Conservation (phyloP, 2,113 vertebrate genomes). For the Nymphicus hollandicus region DNA sequence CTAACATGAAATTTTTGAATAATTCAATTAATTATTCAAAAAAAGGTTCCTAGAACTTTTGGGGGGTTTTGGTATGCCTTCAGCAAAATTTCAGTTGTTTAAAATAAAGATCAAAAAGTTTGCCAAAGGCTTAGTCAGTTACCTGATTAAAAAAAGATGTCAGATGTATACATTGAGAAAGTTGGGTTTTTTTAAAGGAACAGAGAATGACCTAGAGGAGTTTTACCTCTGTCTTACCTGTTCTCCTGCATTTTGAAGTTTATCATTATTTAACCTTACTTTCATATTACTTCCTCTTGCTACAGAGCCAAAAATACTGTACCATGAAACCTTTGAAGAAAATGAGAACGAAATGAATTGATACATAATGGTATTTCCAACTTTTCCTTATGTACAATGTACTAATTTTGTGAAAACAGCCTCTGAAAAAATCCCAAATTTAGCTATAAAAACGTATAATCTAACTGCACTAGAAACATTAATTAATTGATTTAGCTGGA, state of each 20-base stretch:
- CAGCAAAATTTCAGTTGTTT: background rate
- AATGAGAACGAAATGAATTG: background rate
- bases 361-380: background rate
- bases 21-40: background rate
- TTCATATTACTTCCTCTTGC: slow-evolving; percentile 79
- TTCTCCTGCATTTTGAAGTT: slow-evolving; percentile 84
- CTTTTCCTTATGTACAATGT: background rate
- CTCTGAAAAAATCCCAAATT: background rate
- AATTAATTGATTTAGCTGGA: background rate
- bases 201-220: background rate
- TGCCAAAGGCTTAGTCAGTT: background rate
- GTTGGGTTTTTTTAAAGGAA: background rate
- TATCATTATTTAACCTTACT: slow-evolving; percentile 84
- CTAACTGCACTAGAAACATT: background rate
- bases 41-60: background rate
- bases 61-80: background rate
- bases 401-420: background rate
- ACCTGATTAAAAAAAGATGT: background rate
- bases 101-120: background rate
- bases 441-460: background rate
- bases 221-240: slow-evolving; percentile 74
- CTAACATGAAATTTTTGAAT: background rate
- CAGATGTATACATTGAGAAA: background rate
- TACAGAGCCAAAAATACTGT: slow-evolving; percentile 82
- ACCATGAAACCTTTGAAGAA: slow-evolving; percentile 85